These are phyloP conservation scores for Gallinago undulata DNA, from an alignment of 2,113 vertebrate species.

Conservation along the genomic window DNA sequence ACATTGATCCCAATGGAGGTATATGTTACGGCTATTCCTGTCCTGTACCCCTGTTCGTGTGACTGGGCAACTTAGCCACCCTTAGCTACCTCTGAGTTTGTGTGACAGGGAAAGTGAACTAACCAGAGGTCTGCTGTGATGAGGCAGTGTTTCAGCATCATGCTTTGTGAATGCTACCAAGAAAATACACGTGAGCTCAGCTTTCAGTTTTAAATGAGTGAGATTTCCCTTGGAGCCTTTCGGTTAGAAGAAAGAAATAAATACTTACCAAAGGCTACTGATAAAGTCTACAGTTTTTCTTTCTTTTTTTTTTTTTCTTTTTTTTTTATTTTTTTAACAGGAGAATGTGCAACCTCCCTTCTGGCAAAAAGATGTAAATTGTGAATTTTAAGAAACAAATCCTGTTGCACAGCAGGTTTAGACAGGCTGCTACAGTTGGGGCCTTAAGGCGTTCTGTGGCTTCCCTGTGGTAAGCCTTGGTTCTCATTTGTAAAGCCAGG, in stretches of 20 bases:
- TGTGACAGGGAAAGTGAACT: background rate
- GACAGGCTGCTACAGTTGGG: background rate
- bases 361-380: slow-evolving; percentile 22
- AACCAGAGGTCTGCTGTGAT: background rate
- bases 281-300: background rate
- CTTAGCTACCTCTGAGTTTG: background rate
- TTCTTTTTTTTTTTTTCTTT: background rate
- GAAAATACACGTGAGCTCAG: background rate
- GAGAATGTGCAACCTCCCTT: background rate
- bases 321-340: background rate
- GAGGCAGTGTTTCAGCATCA: background rate
- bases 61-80: background rate
- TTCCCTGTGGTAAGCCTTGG: slow-evolving; percentile 50
- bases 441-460: slow-evolving; percentile 32
- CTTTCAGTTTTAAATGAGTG: background rate
- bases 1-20: background rate
- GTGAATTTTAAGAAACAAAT: slow-evolving; percentile 60
- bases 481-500: slow-evolving; percentile 51
- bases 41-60: background rate
- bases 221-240: background rate
- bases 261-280: background rate
- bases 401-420: slow-evolving; percentile 47
- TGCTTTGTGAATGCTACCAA: background rate
- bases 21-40: background rate
- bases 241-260: background rate